Evolutionary conservation across 2,888 invertebrate genomes (phyloP), one percentile per base, ranked within the genome.

Genomic region (Protula sp.): DNA sequence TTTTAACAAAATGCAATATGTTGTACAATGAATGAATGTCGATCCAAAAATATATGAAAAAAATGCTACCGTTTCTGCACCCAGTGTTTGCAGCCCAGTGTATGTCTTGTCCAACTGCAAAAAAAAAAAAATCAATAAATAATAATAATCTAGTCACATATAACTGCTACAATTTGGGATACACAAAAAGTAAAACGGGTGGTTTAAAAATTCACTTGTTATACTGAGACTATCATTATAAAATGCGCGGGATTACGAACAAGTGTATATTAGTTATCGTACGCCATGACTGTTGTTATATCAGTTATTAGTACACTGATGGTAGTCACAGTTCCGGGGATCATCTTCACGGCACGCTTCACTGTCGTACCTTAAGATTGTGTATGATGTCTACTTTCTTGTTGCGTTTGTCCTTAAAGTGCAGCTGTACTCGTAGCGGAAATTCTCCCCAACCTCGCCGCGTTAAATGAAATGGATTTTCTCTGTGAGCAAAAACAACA

Each of bases 381-480:
- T 94, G 94, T 57, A 89, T 86, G 19, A 94, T 82, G 68, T 89
- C 87, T 30, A 90, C 86, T 0, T 91, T 22, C 63, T 90, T 88
- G 78, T 93, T 91, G 22, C 87, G 80, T 4, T 84, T 78, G 59
- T 88, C 87, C 3, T 85, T 82, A 77, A 94, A 94, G 79, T 88
- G 89, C 1, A 94, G 83, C 77, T 91, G 89, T 2, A 92, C 85
- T 55, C 89, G 83, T 3, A 92, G 85, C 0, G 91, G 90, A 82
- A 94, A 94, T 83, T 94, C 93, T 14, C 94, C 94, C 94, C 94
- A 94, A 24, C 94, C 94, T 61, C 91, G 86, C 45, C 92, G 85
- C 0, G 89, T 87, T 59, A 94, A 79, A 81, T 92, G 90, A 84
- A 89, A 94, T 0, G 93, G 94, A 0, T 89, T 85, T 38, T 86